phyloP scores from a whole-genome alignment of 1,140 invertebrate species.

The Acyrthosiphon pisum region DNA sequence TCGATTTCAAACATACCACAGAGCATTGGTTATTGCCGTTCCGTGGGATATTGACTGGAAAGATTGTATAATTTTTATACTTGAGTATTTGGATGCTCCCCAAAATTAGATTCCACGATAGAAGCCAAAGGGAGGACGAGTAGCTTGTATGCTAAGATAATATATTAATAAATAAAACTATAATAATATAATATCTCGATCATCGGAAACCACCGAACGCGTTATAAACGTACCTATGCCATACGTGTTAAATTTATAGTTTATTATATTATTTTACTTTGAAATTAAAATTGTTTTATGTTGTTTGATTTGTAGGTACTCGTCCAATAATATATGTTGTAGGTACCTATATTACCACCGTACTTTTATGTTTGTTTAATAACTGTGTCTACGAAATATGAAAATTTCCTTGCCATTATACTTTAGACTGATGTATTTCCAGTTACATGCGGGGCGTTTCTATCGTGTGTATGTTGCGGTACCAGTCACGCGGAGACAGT shows the following conservation, averaged over 20 bases:
- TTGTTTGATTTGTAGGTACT: neutral
- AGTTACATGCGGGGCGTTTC: neutral
- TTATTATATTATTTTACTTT: neutral
- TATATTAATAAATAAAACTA: neutral
- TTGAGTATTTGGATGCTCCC: neutral
- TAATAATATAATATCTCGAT: neutral
- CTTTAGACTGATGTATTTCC: neutral
- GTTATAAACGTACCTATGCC: neutral
- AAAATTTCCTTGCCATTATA: neutral
- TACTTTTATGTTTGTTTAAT: neutral
- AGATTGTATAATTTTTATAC: neutral
- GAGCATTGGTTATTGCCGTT: neutral
- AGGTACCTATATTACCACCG: no score
- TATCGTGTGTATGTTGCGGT: neutral
- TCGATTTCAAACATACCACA: neutral
- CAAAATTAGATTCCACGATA: neutral
- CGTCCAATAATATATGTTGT: neutral
- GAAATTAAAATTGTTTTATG: neutral
- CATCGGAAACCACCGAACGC: neutral
- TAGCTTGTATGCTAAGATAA: neutral
- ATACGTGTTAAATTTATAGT: neutral
- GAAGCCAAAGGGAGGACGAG: neutral
- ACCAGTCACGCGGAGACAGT: neutral
- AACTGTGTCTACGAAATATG: neutral
- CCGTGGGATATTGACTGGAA: neutral